These are phyloP conservation scores for Philaenus spumarius DNA, from an alignment of 1,140 invertebrate species.

Conservation along the genomic window DNA sequence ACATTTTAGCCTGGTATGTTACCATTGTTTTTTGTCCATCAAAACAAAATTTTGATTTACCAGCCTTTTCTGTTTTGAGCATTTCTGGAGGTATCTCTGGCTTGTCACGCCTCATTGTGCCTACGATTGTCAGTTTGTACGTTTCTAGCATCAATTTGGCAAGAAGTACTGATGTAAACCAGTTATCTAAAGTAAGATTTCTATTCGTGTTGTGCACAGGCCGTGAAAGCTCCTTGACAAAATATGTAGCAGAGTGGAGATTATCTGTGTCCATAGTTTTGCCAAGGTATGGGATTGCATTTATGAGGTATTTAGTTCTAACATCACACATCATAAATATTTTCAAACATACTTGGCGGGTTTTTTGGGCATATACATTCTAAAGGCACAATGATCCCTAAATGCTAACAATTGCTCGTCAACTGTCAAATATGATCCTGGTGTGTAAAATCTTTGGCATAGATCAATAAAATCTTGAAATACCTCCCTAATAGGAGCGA, in stretches of 20 bases:
- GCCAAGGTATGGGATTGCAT: constrained; percentile 35
- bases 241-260: constrained; percentile 6
- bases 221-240: constrained; percentile 29
- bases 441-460: constrained; percentile 29
- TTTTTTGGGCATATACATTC: constrained; percentile 40
- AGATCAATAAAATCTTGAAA: constrained; percentile 37
- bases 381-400: constrained; percentile 37
- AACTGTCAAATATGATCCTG: constrained; percentile 29
- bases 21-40: constrained; percentile 1
- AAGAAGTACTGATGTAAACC: constrained; percentile 29
- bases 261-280: constrained; percentile 25
- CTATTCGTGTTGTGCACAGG: constrained; percentile 25
- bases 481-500: constrained; percentile 35
- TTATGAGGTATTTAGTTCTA: constrained; percentile 32
- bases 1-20: background rate
- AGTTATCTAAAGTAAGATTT: constrained; percentile 36
- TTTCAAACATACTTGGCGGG: constrained; percentile 38
- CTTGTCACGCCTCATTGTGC: constrained; percentile 21
- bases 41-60: constrained; percentile 2
- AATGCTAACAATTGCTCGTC: constrained; percentile 39
- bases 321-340: constrained; percentile 34
- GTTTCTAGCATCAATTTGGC: constrained; percentile 30
- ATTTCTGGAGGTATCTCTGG: constrained; percentile 24
- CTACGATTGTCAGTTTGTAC: constrained; percentile 19
- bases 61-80: constrained; percentile 8